Conservation (phyloP, 2,888 invertebrate genomes). For the Arge pagana region DNA sequence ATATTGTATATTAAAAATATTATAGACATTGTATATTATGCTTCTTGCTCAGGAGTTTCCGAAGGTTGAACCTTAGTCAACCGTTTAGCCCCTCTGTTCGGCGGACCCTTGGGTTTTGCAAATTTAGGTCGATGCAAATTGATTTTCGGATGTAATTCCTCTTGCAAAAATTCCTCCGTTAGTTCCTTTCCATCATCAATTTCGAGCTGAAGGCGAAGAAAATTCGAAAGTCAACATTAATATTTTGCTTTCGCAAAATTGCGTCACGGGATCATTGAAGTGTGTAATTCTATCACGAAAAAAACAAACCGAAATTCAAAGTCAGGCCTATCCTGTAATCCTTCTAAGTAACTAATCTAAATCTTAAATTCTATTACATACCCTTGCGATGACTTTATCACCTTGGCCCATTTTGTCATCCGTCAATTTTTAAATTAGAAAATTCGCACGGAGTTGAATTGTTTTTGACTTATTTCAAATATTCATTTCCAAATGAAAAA, state of each 20-base stretch:
- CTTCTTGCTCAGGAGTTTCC: conserved; percentile 40
- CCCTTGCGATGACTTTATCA: conserved; percentile 38
- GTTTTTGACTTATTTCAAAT: too few relatives aligned
- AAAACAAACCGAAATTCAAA: conserved; percentile 3
- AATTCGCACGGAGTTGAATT: too few relatives aligned
- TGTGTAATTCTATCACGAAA: conserved; percentile 13
- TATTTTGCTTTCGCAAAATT: neutral
- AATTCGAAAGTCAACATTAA: conserved; percentile 25
- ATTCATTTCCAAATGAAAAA: conserved; percentile 5
- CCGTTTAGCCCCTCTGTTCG: conserved; percentile 88
- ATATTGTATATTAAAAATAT: conserved; percentile 3
- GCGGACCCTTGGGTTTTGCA: conserved; percentile 96
- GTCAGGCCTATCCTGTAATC: conserved; percentile 55
- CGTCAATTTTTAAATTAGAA: conserved; percentile 4
- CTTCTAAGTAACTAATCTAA: conserved; percentile 25
- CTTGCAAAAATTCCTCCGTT: conserved; percentile 86
- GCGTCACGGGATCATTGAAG: conserved; percentile 1
- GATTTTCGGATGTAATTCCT: conserved; percentile 92
- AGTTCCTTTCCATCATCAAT: conserved; percentile 89
- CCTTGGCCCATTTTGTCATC: conserved; percentile 21
- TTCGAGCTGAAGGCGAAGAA: conserved; percentile 73
- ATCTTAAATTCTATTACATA: conserved; percentile 44
- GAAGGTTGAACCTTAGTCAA: conserved; percentile 69
- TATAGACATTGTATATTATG: conserved; percentile 30
- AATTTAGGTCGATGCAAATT: conserved; percentile 89